These are phyloP conservation scores for Podocnemis expansa DNA, from an alignment of 2,113 vertebrate genomes.

Conservation along the genomic window DNA sequence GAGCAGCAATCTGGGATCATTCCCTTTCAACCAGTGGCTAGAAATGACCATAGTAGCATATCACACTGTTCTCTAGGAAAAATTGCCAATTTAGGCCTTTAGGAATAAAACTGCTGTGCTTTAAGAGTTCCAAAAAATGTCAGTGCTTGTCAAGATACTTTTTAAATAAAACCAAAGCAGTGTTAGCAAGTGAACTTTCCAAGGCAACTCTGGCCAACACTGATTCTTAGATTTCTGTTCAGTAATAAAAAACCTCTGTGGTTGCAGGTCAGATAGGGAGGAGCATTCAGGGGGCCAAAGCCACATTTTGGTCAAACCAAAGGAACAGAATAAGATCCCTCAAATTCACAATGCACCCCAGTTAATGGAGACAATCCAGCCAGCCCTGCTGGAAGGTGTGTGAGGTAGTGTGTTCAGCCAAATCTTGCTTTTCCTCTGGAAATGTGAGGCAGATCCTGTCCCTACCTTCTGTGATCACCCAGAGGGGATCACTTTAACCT, in stretches of 20 bases:
- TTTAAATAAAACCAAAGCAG: constrained; percentile 77
- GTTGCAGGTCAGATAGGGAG: constrained; percentile 61
- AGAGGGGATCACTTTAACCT: background rate
- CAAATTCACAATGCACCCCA: background rate
- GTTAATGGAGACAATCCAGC: constrained; percentile 32
- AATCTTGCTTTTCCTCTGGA: constrained; percentile 31
- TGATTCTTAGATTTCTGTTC: constrained; percentile 75
- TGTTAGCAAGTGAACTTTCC: constrained; percentile 77
- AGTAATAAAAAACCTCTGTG: constrained; percentile 69
- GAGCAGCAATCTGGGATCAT: constrained; percentile 46
- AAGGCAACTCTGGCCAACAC: constrained; percentile 73
- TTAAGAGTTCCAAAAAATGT: constrained; percentile 75
- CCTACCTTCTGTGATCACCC: background rate
- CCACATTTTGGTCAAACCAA: constrained; percentile 38
- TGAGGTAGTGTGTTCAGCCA: constrained; percentile 16
- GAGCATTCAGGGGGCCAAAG: constrained; percentile 34
- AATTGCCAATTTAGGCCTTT: constrained; percentile 74
- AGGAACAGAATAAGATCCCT: background rate
- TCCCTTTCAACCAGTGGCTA: constrained; percentile 64
- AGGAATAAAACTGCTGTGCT: constrained; percentile 72
- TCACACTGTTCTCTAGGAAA: constrained; percentile 69
- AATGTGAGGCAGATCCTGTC: background rate
- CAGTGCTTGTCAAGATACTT: constrained; percentile 71
- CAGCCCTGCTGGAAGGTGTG: background rate
- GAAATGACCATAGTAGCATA: constrained; percentile 61